These are phyloP conservation scores for Sitophilus oryzae DNA, from an alignment of 1,140 invertebrate species.

Conservation along the genomic window DNA sequence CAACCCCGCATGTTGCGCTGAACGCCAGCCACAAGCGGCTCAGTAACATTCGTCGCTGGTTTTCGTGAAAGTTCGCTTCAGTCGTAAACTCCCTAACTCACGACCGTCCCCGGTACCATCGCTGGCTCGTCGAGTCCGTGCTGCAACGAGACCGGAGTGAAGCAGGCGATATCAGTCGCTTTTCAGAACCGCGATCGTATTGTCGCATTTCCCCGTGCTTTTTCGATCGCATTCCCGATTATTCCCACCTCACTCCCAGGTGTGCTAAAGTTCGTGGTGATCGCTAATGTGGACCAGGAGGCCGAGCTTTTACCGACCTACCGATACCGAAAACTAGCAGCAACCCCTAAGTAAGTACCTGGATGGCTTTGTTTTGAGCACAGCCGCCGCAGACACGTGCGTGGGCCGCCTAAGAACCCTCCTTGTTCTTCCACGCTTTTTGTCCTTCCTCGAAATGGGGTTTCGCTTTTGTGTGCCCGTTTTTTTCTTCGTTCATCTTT, in stretches of 20 bases:
- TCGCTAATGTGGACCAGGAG: constrained; percentile 14
- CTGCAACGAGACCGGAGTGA: neutral
- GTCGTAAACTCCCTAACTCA: constrained; percentile 17
- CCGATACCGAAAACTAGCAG: constrained; percentile 2
- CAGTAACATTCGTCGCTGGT: constrained; percentile 18
- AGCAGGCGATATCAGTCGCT: constrained; percentile 10
- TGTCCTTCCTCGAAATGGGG: too few relatives aligned
- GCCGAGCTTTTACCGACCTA: constrained; percentile 1
- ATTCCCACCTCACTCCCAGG: too few relatives aligned
- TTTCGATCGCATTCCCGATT: constrained; percentile 3
- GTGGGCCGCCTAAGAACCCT: constrained; percentile 9
- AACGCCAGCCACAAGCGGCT: constrained; percentile 8
- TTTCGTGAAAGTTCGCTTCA: constrained; percentile 13
- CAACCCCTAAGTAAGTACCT: constrained; percentile 16
- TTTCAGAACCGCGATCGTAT: constrained; percentile 15
- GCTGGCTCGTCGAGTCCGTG: neutral
- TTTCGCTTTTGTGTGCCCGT: too few relatives aligned
- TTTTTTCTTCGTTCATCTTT: too few relatives aligned
- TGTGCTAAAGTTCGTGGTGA: constrained; percentile 11
- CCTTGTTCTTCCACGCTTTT: constrained; percentile 7
- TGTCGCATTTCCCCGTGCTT: constrained; percentile 3
- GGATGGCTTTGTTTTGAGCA: neutral
- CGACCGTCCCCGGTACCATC: constrained; percentile 20
- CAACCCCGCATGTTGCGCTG: constrained; percentile 11
- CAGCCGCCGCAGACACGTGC: constrained; percentile 6